Evolutionary conservation across 2,797 vertebrate genomes (phyloP), one percentile per base, ranked within the genome.

Genomic region (Tauraco hartlaubi): DNA sequence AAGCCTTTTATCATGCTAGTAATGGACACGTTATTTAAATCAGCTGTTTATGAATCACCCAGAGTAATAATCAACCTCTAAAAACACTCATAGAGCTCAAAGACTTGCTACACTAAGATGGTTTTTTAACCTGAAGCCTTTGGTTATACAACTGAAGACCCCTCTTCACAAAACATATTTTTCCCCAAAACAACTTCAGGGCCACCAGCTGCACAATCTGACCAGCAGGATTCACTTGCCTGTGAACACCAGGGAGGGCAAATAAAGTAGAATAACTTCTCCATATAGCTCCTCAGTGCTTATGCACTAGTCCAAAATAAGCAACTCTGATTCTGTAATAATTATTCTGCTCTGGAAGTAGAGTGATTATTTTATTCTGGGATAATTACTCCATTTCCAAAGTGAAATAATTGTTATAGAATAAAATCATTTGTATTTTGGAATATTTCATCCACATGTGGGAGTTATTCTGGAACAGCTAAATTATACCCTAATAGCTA

Each of bases 341-440:
- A 96, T 96, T 93, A 94, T 76, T 74, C 93, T 76, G 41, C 78
- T 91, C 74, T 89, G 77, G 88, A 94, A 96, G 84, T 54, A 74
- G 73, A 66, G 79, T 64, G 72, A 90, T 95, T 92, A 94, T 96
- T 97, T 97, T 96, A 94, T 97, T 96, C 96, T 89, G 78, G 91
- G 92, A 95, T 97, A 96, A 96, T 96, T 95, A 90, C 90, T 96
- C 95, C 79, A 93, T 69, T 96, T 90, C 88, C 85, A 95, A 96
- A 94, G 85, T 84, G 80, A 93, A 96, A 96, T 96, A 95, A 96
- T 92, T 94, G 90, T 95, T 95, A 93, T 23, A 88, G 96, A 97
- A 96, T 96, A 96, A 94, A 96, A 88, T 91, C 63, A 83, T 87
- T 96, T 96, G 95, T 96, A 96, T 95, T 96, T 95, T 95, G 91